These are phyloP conservation scores for Anolis carolinensis DNA, from an alignment of 2,113 vertebrate genomes.

Conservation along the genomic window DNA sequence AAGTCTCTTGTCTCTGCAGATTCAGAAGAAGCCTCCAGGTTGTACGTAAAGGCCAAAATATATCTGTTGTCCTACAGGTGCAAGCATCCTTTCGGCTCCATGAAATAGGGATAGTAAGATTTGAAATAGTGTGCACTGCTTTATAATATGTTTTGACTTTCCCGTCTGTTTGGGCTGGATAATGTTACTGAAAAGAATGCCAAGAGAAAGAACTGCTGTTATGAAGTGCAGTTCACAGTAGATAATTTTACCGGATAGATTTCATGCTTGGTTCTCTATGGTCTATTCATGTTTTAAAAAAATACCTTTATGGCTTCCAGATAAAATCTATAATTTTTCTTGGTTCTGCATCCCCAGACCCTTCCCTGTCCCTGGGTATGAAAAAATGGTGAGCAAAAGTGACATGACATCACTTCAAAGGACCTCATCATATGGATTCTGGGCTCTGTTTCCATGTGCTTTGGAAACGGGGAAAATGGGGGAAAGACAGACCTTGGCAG, in stretches of 20 bases:
- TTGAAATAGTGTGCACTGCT: neutral
- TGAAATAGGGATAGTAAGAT: slow-evolving; percentile 45
- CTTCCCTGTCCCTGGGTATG: too few species aligned
- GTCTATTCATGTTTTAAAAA: slow-evolving; percentile 3
- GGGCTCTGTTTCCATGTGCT: too few species aligned
- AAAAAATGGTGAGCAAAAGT: too few species aligned
- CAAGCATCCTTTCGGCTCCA: slow-evolving; percentile 34
- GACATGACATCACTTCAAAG: too few species aligned
- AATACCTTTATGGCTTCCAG: neutral
- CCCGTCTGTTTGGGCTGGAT: slow-evolving; percentile 23
- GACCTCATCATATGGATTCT: too few species aligned
- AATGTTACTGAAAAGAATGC: slow-evolving; percentile 25
- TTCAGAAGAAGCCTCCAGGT: slow-evolving; percentile 30
- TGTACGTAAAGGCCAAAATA: slow-evolving; percentile 33
- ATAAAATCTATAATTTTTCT: neutral
- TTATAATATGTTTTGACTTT: slow-evolving; percentile 46
- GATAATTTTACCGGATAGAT: neutral
- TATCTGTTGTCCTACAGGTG: slow-evolving; percentile 42
- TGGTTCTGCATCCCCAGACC: too few species aligned
- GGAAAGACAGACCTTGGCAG: too few species aligned
- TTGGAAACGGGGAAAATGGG: too few species aligned
- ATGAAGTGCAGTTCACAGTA: slow-evolving; percentile 1
- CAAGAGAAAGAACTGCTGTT: neutral
- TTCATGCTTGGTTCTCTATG: neutral
- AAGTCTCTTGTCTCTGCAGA: fast-evolving